Evolutionary conservation across 2,797 vertebrate genomes (phyloP).

Genomic region (Cyprinella venusta): DNA sequence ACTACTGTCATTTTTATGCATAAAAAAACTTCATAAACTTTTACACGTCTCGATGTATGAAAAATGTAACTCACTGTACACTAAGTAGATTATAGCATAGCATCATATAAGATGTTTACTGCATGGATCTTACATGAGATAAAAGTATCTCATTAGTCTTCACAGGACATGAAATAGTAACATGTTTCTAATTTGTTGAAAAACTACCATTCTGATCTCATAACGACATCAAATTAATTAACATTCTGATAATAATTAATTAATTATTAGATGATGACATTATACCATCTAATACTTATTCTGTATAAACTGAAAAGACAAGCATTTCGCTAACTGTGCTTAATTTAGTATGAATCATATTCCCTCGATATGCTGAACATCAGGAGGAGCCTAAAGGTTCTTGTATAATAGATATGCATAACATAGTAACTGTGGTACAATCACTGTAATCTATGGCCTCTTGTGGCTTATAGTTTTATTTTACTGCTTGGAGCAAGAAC

Average conservation of each 20-base stretch:
- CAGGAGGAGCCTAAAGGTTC: conserved; percentile 71
- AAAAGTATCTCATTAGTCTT: background rate
- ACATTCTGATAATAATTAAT: too few relatives aligned
- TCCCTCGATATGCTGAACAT: conserved; percentile 74
- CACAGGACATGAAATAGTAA: background rate
- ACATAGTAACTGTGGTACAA: too few relatives aligned
- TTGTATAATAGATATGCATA: conserved; percentile 46
- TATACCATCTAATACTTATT: conserved; percentile 50
- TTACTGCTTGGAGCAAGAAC: conserved; percentile 59
- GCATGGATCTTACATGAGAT: background rate
- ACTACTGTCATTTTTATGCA: background rate
- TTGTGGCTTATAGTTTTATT: conserved; percentile 46
- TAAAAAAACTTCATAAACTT: background rate
- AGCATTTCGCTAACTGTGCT: conserved; percentile 70
- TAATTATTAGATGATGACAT: too few relatives aligned
- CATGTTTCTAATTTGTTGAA: conserved; percentile 2
- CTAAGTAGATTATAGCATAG: background rate
- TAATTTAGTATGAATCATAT: conserved; percentile 76
- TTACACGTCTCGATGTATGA: background rate
- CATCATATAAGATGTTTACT: background rate
- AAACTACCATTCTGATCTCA: background rate
- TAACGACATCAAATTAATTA: background rate
- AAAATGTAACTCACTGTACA: background rate
- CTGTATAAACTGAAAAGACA: conserved; percentile 63
- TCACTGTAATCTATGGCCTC: background rate